Evolutionary conservation across 1,140 invertebrate species (phyloP).

Genomic region (Conus betulinus): DNA sequence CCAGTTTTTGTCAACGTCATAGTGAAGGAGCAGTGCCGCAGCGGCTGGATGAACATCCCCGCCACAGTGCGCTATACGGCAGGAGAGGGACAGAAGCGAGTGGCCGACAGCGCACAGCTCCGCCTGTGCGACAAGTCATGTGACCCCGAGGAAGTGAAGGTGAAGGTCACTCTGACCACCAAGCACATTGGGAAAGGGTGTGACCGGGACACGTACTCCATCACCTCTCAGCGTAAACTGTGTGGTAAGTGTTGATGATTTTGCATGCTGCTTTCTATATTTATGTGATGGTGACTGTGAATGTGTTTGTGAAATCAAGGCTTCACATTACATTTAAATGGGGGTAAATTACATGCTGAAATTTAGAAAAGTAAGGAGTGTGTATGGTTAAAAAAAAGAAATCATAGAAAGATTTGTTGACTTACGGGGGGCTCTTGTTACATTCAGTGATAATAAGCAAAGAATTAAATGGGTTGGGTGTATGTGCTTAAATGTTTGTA

Average conservation of each 20-base stretch:
- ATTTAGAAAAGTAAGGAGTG: too few relatives aligned
- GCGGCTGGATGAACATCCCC: conserved; percentile 89
- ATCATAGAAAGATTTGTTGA: too few relatives aligned
- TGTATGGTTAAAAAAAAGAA: too few relatives aligned
- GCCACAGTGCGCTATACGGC: conserved; percentile 94
- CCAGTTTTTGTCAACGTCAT: conserved; percentile 96
- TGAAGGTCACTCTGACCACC: conserved; percentile 84
- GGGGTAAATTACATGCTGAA: too few relatives aligned
- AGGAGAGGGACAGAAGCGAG: conserved; percentile 84
- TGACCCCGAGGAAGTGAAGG: conserved; percentile 79
- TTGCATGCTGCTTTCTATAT: too few relatives aligned
- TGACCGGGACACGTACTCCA: conserved; percentile 93
- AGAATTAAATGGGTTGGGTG: too few relatives aligned
- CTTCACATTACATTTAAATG: too few relatives aligned
- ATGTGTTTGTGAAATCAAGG: too few relatives aligned
- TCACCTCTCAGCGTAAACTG: conserved; percentile 91
- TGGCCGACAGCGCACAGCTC: conserved; percentile 91
- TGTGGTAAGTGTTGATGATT: conserved; percentile 81
- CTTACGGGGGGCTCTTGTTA: too few relatives aligned
- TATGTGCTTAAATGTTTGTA: too few relatives aligned
- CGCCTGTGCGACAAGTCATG: conserved; percentile 93
- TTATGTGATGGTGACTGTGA: too few relatives aligned
- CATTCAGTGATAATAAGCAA: too few relatives aligned
- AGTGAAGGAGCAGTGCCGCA: conserved; percentile 85
- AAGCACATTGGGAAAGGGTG: conserved; percentile 92